Evolutionary conservation across 1,140 invertebrate species (phyloP).

Genomic region (Marisa cornuarietis): DNA sequence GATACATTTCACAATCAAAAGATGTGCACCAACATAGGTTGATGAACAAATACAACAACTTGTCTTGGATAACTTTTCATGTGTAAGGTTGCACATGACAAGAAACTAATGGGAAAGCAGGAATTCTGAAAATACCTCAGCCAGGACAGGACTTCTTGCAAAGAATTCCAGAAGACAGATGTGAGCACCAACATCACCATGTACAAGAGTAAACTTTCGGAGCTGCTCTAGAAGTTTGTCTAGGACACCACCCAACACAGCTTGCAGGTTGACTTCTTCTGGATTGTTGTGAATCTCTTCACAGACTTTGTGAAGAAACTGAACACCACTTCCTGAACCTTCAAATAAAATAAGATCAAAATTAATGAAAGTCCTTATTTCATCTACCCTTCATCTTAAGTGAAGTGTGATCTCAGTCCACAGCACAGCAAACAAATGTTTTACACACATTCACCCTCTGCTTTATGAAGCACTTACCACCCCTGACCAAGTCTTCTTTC

Average conservation of each 20-base stretch:
- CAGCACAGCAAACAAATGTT: not conserved
- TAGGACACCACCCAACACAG: slow-evolving; percentile 53
- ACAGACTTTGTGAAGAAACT: slow-evolving; percentile 30
- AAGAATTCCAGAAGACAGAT: slow-evolving; percentile 61
- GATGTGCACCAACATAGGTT: not conserved
- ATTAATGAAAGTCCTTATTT: not conserved
- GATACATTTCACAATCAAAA: not conserved
- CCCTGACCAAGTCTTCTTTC: slow-evolving; percentile 33
- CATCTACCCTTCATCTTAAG: not conserved
- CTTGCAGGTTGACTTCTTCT: slow-evolving; percentile 50
- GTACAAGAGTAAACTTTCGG: slow-evolving; percentile 45
- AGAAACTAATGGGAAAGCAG: not conserved
- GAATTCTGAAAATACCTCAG: slow-evolving; percentile 65
- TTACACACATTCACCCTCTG: not conserved
- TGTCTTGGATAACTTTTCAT: too few relatives aligned
- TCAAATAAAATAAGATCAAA: slow-evolving; percentile 22
- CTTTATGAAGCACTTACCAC: slow-evolving; percentile 19
- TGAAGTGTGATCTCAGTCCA: not conserved
- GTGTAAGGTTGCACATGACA: too few relatives aligned
- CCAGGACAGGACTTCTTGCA: slow-evolving; percentile 64
- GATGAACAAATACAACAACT: too few relatives aligned
- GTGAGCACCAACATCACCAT: slow-evolving; percentile 45
- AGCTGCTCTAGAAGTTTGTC: slow-evolving; percentile 49
- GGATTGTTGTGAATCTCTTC: slow-evolving; percentile 34
- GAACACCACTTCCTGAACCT: not conserved